Evolutionary conservation across 2,888 invertebrate species (phyloP).

Genomic region (Zhengitettix transpicula): DNA sequence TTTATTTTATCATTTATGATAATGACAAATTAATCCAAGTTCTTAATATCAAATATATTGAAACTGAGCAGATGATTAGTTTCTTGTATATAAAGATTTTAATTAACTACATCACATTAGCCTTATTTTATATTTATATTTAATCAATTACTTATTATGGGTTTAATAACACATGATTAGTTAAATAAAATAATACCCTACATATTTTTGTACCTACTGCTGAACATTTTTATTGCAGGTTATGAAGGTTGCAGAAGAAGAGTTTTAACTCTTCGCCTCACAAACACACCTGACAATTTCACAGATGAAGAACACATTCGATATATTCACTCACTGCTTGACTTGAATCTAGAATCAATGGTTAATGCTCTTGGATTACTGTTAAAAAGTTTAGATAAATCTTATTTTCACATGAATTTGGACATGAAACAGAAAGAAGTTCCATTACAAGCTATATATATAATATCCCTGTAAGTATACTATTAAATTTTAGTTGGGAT

Average conservation of each 20-base stretch:
- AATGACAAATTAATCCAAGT: not conserved
- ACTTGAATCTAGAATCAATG: conserved; percentile 42
- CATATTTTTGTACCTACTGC: too few species aligned
- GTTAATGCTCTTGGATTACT: conserved; percentile 56
- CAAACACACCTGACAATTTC: conserved; percentile 33
- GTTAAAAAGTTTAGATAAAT: conserved; percentile 49
- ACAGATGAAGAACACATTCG: conserved; percentile 35
- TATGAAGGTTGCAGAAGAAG: conserved; percentile 39
- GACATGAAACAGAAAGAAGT: conserved; percentile 22
- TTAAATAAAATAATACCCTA: too few species aligned
- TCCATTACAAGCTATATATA: conserved; percentile 34
- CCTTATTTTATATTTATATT: too few species aligned
- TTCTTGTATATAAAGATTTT: too few species aligned
- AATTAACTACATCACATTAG: too few species aligned
- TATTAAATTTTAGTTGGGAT: not conserved
- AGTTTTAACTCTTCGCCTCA: conserved; percentile 34
- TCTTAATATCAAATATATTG: conserved; percentile 1
- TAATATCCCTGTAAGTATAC: conserved; percentile 41
- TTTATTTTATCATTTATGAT: too few species aligned
- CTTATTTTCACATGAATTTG: conserved; percentile 32
- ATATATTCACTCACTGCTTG: conserved; percentile 43
- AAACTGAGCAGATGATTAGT: too few species aligned
- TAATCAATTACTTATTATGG: too few species aligned
- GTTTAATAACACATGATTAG: too few species aligned
- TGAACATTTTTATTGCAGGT: conserved; percentile 21